phyloP scores from a whole-genome alignment of 2,888 invertebrate species.

The Drosophila colorata region DNA sequence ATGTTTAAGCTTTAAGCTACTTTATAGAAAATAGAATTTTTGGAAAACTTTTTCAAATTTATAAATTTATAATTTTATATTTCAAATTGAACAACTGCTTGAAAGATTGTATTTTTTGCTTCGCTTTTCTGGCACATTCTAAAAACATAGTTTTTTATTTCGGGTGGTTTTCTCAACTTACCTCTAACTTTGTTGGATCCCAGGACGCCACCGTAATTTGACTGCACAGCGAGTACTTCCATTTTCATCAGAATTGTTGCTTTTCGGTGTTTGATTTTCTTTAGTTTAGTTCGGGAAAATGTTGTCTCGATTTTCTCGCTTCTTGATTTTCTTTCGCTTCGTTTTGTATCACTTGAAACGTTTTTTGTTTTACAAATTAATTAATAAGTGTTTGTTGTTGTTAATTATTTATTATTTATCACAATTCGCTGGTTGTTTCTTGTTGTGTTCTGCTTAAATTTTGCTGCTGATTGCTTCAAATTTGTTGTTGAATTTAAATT shows the following conservation, averaged over 20 bases:
- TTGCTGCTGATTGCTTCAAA: conserved; percentile 71
- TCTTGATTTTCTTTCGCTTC: conserved; percentile 28
- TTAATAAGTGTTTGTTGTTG: conserved; percentile 50
- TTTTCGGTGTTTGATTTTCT: conserved; percentile 15
- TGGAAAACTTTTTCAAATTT: not conserved
- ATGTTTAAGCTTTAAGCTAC: too few relatives aligned
- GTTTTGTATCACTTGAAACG: conserved; percentile 66
- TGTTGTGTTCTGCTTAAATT: conserved; percentile 29
- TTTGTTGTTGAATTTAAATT: conserved; percentile 57
- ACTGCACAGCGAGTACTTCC: conserved; percentile 74
- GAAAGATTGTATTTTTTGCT: not conserved
- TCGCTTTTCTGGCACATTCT: conserved; percentile 11
- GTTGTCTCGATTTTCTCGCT: conserved; percentile 40
- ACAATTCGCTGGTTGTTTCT: conserved; percentile 72
- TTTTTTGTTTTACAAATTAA: conserved; percentile 46
- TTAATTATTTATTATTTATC: conserved; percentile 62
- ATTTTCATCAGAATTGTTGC: conserved; percentile 71
- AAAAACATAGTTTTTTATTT: not conserved
- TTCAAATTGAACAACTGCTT: not conserved
- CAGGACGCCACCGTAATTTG: conserved; percentile 69
- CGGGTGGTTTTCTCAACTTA: conserved; percentile 48
- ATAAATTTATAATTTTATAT: not conserved
- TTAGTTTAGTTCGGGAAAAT: conserved; percentile 22
- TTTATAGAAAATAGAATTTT: too few relatives aligned
- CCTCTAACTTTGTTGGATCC: conserved; percentile 81